phyloP scores from a whole-genome alignment of 2,797 vertebrate species.

The Synanceia verrucosa region DNA sequence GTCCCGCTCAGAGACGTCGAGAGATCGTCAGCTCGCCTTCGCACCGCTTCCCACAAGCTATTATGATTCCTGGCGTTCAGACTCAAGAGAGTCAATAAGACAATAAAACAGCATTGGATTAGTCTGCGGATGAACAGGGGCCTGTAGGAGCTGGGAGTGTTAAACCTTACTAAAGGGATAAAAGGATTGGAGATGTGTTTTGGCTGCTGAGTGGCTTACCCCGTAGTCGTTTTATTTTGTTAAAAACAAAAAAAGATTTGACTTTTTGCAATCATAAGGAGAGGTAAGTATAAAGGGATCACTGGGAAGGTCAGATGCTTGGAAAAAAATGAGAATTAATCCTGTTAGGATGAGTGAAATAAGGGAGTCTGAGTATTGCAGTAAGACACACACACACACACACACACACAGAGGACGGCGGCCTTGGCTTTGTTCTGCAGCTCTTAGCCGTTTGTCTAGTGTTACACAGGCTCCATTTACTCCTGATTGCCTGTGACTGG shows the following conservation, averaged over 20 bases:
- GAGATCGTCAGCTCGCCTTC: conserved; percentile 15
- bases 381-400: conserved; percentile 14
- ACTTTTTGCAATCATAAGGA: conserved; percentile 27
- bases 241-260: neutral
- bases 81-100: conserved; percentile 49
- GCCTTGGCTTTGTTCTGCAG: conserved; percentile 80
- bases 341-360: conserved; percentile 66
- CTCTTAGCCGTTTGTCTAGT: conserved; percentile 79
- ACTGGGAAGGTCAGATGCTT: conserved; percentile 58
- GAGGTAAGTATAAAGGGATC: conserved; percentile 56
- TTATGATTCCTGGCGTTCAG: conserved; percentile 32
- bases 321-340: conserved; percentile 76
- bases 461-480: conserved; percentile 83
- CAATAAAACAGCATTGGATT: conserved; percentile 57
- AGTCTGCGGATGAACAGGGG: conserved; percentile 50
- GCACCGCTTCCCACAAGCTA: conserved; percentile 37
- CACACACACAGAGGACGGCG: conserved; percentile 20
- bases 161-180: conserved; percentile 57
- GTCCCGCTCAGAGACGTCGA: conserved; percentile 23
- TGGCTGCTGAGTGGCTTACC: conserved; percentile 36
- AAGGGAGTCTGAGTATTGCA: conserved; percentile 22
- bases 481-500: conserved; percentile 80
- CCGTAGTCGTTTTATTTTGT: conserved; percentile 43
- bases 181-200: conserved; percentile 56
- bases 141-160: conserved; percentile 45